Evolutionary conservation across 1,140 invertebrate genomes (phyloP).

Genomic region (Drosophila murphyi): DNA sequence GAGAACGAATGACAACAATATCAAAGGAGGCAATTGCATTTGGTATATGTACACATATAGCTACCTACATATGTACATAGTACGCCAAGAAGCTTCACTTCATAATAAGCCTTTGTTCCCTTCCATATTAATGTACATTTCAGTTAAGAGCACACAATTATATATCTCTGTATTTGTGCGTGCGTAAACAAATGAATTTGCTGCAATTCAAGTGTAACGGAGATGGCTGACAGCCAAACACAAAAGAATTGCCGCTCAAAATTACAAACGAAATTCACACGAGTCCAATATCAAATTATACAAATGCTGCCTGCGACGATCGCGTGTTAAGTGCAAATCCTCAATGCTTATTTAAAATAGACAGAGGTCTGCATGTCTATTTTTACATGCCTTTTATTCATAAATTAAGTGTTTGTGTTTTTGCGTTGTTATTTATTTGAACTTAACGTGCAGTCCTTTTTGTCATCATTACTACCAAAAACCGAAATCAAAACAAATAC

Average conservation of each 20-base stretch:
- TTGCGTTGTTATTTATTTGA: slow-evolving; percentile 9
- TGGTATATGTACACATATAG: not conserved
- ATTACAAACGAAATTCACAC: slow-evolving; percentile 29
- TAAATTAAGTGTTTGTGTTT: slow-evolving; percentile 44
- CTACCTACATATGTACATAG: no score
- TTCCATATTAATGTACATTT: not conserved
- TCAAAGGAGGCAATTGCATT: slow-evolving; percentile 42
- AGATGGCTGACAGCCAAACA: slow-evolving; percentile 25
- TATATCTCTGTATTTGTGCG: not conserved
- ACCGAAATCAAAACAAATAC: slow-evolving; percentile 12
- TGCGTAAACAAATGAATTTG: slow-evolving; percentile 1
- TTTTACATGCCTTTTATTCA: slow-evolving; percentile 49
- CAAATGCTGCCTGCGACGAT: slow-evolving; percentile 20
- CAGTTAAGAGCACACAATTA: not conserved
- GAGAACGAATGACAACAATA: slow-evolving; percentile 28
- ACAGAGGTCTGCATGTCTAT: slow-evolving; percentile 10
- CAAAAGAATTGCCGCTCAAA: slow-evolving; percentile 40
- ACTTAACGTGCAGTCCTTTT: slow-evolving; percentile 11
- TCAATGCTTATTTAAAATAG: slow-evolving; percentile 22
- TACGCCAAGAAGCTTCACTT: not conserved
- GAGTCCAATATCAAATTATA: slow-evolving; percentile 35
- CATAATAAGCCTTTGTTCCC: not conserved
- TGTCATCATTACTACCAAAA: slow-evolving; percentile 13
- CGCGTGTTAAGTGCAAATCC: slow-evolving; percentile 30
- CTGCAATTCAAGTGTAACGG: slow-evolving; percentile 8